Evolutionary conservation across 2,113 vertebrate species (phyloP).

Genomic region (Emberiza fucata): DNA sequence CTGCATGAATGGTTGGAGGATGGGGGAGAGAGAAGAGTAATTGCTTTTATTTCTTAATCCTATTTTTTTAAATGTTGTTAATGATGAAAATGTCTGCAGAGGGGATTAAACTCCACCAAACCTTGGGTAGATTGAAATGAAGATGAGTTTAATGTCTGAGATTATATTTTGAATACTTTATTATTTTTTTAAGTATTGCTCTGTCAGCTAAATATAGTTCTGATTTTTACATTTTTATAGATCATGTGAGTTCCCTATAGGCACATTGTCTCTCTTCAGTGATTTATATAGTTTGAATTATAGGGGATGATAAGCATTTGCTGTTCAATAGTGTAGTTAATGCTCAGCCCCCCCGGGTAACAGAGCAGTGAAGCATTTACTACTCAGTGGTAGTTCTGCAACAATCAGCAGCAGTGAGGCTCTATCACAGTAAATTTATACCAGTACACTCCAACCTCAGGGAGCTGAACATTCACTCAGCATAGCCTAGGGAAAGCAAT

Average conservation of each 20-base stretch:
- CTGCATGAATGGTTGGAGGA: background rate
- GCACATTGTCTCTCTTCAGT: constrained; percentile 62
- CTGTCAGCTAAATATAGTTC: constrained; percentile 50
- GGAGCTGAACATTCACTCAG: constrained; percentile 28
- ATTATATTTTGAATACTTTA: background rate
- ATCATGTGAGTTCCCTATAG: constrained; percentile 51
- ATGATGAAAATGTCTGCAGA: background rate
- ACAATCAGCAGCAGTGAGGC: constrained; percentile 36
- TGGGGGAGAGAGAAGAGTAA: background rate
- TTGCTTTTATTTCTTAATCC: background rate
- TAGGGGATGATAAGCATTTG: constrained; percentile 56
- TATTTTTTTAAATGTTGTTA: background rate
- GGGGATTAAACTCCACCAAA: background rate
- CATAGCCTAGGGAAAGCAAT: constrained; percentile 45
- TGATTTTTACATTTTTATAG: constrained; percentile 54
- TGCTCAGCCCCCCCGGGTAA: constrained; percentile 54
- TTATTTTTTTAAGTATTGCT: background rate
- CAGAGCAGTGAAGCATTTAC: constrained; percentile 58
- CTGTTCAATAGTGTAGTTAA: constrained; percentile 70
- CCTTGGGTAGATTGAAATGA: background rate
- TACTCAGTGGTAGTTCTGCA: constrained; percentile 37
- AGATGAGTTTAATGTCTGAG: background rate
- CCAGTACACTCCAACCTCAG: constrained; percentile 15
- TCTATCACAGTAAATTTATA: constrained; percentile 62
- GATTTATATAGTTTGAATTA: constrained; percentile 63